Percentiles rank a stretch among this genome's conserved stretches.
Evolutionary conservation across 2,797 vertebrate species (phyloP).

Genomic region (Siniperca scherzeri): DNA sequence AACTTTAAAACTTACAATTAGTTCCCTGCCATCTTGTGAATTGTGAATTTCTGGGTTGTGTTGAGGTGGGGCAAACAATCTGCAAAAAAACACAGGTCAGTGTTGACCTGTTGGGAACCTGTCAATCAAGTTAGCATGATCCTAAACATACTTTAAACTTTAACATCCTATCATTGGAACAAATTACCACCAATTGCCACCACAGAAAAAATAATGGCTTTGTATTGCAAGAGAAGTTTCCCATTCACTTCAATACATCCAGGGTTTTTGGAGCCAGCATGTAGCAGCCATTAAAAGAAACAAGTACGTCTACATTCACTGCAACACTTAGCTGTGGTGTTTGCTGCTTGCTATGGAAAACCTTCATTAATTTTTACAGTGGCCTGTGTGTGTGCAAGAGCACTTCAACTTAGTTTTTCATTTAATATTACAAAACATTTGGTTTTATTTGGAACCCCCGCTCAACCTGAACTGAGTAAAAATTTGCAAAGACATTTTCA

Average conservation of each 20-base stretch:
- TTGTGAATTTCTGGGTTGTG: not conserved
- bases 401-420: not conserved
- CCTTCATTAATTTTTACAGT: conserved; percentile 9
- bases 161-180: not conserved
- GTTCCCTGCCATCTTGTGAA: not conserved
- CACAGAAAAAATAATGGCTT: not conserved
- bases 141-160: not conserved
- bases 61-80: not conserved
- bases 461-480: conserved; percentile 1
- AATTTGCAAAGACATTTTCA: not conserved
- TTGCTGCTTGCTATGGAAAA: not conserved
- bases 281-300: not conserved
- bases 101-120: not conserved
- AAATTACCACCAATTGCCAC: not conserved
- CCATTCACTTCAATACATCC: not conserved
- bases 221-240: not conserved
- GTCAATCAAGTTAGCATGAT: not conserved
- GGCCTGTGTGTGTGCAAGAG: not conserved
- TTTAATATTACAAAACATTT: conserved; percentile 1
- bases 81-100: not conserved
- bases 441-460: not conserved
- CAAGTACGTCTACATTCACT: not conserved
- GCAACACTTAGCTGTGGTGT: not conserved
- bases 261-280: not conserved
- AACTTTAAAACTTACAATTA: not conserved